Conservation (phyloP, 30 jellyfish, hydroid and myxozoan species). For the Chironex yamaguchii region DNA sequence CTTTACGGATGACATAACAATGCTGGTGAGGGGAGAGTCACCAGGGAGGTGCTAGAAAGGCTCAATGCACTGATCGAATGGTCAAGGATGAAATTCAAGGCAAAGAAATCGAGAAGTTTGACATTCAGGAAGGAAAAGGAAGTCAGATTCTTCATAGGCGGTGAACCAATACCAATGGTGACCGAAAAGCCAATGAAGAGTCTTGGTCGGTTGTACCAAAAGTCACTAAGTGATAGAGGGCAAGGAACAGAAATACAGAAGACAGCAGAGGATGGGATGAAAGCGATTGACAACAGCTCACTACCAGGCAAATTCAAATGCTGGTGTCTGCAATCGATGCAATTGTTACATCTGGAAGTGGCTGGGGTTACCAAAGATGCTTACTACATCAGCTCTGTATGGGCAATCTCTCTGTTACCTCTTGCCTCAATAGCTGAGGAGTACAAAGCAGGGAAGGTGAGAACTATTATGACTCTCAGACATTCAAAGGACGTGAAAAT, state of each 20-base stretch:
- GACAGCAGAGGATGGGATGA: slow-evolving; percentile 16
- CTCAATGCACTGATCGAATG: not conserved
- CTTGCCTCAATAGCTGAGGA: too few relatives aligned
- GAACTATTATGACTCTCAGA: not conserved
- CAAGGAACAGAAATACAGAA: not conserved
- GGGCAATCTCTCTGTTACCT: too few relatives aligned
- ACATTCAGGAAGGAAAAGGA: not conserved
- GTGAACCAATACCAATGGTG: not conserved
- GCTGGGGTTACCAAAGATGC: not conserved
- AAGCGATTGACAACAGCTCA: slow-evolving; percentile 10
- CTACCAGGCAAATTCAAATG: not conserved
- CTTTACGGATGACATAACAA: not conserved
- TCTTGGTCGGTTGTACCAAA: not conserved
- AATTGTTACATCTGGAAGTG: not conserved
- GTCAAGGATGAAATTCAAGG: too few relatives aligned
- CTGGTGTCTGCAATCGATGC: slow-evolving; percentile 1
- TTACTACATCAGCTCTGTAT: not conserved
- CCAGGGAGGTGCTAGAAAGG: not conserved
- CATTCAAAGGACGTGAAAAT: not conserved
- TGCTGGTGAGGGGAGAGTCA: not conserved
- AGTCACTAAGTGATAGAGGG: not conserved
- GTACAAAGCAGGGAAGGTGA: too few relatives aligned
- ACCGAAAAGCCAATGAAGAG: not conserved
- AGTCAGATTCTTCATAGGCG: not conserved
- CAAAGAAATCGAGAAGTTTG: not conserved